A percentile compares a stretch with the other conserved stretches of the same genome.
Conservation (phyloP, 2,888 invertebrate genomes). For the Idaea biselata region DNA sequence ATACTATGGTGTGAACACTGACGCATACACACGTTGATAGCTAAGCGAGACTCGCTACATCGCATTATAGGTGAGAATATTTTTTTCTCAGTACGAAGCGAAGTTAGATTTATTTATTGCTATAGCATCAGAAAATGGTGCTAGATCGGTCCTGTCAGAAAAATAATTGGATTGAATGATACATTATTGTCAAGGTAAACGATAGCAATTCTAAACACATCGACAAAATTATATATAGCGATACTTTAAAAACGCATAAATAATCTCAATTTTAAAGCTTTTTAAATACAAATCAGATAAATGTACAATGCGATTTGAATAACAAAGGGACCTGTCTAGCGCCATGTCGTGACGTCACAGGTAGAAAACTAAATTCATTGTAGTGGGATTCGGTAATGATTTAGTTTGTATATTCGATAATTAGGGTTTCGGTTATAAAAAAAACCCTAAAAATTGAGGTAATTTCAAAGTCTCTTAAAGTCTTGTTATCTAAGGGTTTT, state of each 20-base stretch:
- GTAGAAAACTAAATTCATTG: background rate
- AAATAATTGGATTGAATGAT: constrained; percentile 34
- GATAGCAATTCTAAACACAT: constrained; percentile 42
- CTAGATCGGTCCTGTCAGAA: constrained; percentile 14
- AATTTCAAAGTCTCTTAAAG: too few species aligned
- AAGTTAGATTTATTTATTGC: too few species aligned
- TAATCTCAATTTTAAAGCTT: constrained; percentile 80
- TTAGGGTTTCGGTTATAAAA: too few species aligned
- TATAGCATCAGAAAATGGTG: constrained; percentile 15
- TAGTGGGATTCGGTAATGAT: too few species aligned
- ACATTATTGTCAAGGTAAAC: constrained; percentile 64
- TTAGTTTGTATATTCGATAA: background rate
- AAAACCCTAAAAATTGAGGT: too few species aligned
- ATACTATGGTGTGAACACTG: too few species aligned
- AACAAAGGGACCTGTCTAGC: background rate
- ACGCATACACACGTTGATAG: too few species aligned
- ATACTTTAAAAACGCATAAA: constrained; percentile 67
- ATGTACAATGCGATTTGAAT: constrained; percentile 30
- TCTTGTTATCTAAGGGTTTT: too few species aligned
- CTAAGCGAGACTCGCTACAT: too few species aligned
- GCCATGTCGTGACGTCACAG: background rate
- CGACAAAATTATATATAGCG: constrained; percentile 42
- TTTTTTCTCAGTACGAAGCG: too few species aligned
- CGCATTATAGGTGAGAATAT: too few species aligned
- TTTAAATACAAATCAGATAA: constrained; percentile 63